phyloP scores from a whole-genome alignment of 2,888 invertebrate species.

The Fragum whitleyi region DNA sequence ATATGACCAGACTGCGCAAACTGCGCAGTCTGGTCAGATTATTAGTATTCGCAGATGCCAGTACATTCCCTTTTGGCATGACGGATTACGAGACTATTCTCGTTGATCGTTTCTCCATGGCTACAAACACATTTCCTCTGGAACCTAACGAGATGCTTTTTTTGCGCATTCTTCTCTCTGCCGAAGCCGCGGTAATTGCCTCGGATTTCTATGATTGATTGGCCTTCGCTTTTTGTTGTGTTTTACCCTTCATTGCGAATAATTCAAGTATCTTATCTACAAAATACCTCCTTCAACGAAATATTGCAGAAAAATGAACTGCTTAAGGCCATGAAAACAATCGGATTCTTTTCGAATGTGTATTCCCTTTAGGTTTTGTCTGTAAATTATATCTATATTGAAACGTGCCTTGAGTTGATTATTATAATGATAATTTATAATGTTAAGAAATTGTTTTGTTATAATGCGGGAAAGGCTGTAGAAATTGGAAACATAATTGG shows the following conservation, averaged over 20 bases:
- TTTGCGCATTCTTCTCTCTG: neutral
- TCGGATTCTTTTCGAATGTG: too few species aligned
- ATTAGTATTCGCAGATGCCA: neutral
- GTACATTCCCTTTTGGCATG: neutral
- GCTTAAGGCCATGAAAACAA: too few species aligned
- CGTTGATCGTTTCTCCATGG: neutral
- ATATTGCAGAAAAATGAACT: too few species aligned
- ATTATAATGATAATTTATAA: too few species aligned
- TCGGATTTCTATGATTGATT: neutral
- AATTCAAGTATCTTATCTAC: too few species aligned
- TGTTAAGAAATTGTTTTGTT: too few species aligned
- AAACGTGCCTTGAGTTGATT: too few species aligned
- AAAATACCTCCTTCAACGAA: too few species aligned
- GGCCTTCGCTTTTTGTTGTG: slow-evolving; percentile 1
- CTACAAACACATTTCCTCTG: slow-evolving; percentile 4
- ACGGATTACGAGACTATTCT: neutral
- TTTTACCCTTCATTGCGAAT: neutral
- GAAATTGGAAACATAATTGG: neutral
- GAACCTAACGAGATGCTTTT: slow-evolving; percentile 4
- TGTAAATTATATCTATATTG: too few species aligned
- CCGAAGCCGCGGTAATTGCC: slow-evolving; percentile 1
- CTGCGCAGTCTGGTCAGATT: neutral
- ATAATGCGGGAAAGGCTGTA: neutral
- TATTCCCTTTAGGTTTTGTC: too few species aligned
- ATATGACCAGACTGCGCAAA: too few species aligned